Evolutionary conservation across 1,140 invertebrate species (phyloP).

Genomic region (Diorhabda carinulata): DNA sequence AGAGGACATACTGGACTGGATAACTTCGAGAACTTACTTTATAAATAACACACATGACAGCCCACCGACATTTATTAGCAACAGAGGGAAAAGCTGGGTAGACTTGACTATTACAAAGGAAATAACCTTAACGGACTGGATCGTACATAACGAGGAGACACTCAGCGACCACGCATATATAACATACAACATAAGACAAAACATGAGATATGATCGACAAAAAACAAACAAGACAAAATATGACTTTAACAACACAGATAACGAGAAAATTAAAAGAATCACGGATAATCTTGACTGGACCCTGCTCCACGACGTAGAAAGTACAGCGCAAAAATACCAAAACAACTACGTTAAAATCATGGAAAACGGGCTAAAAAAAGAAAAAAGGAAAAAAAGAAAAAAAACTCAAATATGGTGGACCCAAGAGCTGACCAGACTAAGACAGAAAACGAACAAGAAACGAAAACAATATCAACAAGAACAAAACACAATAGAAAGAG

Average conservation of each 20-base stretch:
- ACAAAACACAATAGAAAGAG: neutral
- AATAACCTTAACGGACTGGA: neutral
- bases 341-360: too few relatives aligned
- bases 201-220: too few relatives aligned
- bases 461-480: neutral
- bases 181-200: too few relatives aligned
- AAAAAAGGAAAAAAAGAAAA: neutral
- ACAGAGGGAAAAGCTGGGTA: neutral
- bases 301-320: too few relatives aligned
- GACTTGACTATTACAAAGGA: constrained; percentile 3
- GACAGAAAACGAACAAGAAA: neutral
- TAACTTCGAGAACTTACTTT: neutral
- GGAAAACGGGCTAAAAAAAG: neutral
- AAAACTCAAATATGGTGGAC: constrained; percentile 1
- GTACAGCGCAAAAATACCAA: too few relatives aligned
- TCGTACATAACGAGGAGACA: constrained; percentile 6
- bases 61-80: neutral
- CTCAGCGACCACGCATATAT: constrained; percentile 16
- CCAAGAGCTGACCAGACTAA: neutral
- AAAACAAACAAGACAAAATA: too few relatives aligned
- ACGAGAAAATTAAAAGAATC: too few relatives aligned
- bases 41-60: neutral
- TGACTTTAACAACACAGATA: too few relatives aligned
- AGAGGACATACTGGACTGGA: too few relatives aligned
- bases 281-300: too few relatives aligned